phyloP scores from a whole-genome alignment of 2,113 vertebrate species.

The Ammodytes marinus region DNA sequence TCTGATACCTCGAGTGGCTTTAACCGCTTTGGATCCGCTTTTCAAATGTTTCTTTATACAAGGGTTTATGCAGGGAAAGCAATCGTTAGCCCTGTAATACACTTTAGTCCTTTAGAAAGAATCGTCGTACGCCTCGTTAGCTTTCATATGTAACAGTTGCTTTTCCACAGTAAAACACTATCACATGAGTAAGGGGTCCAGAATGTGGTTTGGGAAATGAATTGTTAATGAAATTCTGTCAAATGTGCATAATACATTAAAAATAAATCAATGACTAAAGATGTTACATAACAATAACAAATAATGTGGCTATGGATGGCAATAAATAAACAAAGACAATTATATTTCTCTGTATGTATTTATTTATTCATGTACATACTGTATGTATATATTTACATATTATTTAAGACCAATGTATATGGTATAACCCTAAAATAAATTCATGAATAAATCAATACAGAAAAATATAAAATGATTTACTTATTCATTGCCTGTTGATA shows the following conservation, averaged over 20 bases:
- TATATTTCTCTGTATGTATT: not conserved
- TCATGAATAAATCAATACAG: not conserved
- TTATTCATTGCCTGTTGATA: not conserved
- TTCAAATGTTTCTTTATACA: slow-evolving; percentile 43
- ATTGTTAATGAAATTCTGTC: not conserved
- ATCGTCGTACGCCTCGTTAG: not conserved
- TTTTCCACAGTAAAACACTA: not conserved
- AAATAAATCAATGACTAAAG: not conserved
- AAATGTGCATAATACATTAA: not conserved
- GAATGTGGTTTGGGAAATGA: not conserved
- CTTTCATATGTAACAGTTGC: slow-evolving; percentile 9
- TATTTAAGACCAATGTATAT: not conserved
- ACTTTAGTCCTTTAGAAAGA: not conserved
- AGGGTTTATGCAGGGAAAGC: slow-evolving; percentile 13
- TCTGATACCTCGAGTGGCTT: slow-evolving; percentile 45
- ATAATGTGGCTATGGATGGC: not conserved
- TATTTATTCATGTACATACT: not conserved
- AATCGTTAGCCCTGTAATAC: slow-evolving; percentile 12
- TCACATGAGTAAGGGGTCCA: not conserved
- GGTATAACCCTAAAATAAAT: not conserved
- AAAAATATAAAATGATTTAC: not conserved
- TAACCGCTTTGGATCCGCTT: slow-evolving; percentile 44
- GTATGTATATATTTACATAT: not conserved
- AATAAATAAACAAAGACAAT: not conserved
- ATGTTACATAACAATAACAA: not conserved